A percentile compares a stretch with the other conserved stretches of the same genome.
Conservation (phyloP, 2,113 vertebrate species). For the Rhegmatorhina hoffmannsi region DNA sequence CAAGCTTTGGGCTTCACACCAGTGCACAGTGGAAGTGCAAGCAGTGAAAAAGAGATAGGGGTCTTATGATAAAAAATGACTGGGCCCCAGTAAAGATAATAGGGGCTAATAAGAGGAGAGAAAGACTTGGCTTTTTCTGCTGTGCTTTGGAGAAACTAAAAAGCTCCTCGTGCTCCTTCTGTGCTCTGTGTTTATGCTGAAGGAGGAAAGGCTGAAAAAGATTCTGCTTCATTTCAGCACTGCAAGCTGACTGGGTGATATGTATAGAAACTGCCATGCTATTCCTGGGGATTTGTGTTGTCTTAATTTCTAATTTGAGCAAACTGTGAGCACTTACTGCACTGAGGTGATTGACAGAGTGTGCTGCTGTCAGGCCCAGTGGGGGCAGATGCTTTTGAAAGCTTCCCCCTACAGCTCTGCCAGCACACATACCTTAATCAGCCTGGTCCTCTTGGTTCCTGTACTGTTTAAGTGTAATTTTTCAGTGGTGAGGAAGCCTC, state of each 20-base stretch:
- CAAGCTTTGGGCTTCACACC: neutral
- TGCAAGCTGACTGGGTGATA: slow-evolving; percentile 33
- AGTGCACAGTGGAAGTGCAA: neutral
- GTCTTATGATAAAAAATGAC: neutral
- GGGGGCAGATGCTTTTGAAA: neutral
- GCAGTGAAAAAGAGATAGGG: neutral
- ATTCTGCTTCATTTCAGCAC: slow-evolving; percentile 40
- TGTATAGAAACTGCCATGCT: slow-evolving; percentile 38
- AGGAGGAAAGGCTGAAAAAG: slow-evolving; percentile 36
- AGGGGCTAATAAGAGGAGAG: neutral
- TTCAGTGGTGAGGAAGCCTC: neutral
- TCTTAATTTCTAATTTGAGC: slow-evolving; percentile 53
- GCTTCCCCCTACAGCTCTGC: neutral
- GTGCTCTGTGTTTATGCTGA: slow-evolving; percentile 8
- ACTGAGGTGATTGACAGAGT: slow-evolving; percentile 11
- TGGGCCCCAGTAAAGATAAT: neutral
- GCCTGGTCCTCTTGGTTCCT: neutral
- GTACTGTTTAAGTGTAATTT: neutral
- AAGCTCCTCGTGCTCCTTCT: neutral
- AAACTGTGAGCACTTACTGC: slow-evolving; percentile 1
- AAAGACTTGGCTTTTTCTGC: neutral
- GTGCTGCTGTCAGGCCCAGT: neutral
- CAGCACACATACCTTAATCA: neutral
- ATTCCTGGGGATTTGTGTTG: slow-evolving; percentile 34
- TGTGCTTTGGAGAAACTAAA: neutral